Conservation (phyloP, 2,797 vertebrate genomes). For the Anguilla megastoma region DNA sequence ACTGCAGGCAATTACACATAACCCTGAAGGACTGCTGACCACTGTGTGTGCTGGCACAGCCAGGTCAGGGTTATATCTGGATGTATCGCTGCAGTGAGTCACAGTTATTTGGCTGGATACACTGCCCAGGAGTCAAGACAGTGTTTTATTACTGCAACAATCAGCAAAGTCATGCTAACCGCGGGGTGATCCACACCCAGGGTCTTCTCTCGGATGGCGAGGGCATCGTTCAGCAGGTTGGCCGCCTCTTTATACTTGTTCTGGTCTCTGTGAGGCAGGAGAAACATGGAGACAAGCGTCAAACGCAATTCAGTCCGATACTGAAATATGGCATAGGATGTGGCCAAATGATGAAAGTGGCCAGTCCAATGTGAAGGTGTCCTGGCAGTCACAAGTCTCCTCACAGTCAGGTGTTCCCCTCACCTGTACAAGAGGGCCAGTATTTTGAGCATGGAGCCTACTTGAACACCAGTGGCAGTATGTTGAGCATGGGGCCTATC, state of each 20-base stretch:
- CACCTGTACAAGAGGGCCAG: constrained; percentile 62
- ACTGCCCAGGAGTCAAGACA: neutral
- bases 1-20: neutral
- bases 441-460: constrained; percentile 52
- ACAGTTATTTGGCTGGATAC: neutral
- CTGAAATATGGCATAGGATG: neutral
- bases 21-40: neutral
- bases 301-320: neutral
- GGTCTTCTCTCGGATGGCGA: constrained; percentile 85
- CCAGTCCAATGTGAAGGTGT: neutral
- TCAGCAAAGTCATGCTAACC: constrained; percentile 62
- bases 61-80: neutral
- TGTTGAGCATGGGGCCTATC: constrained; percentile 88
- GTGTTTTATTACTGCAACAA: neutral
- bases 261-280: constrained; percentile 76
- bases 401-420: constrained; percentile 22
- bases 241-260: constrained; percentile 91
- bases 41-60: neutral
- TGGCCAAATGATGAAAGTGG: neutral
- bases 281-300: neutral
- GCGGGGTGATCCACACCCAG: constrained; percentile 85
- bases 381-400: neutral
- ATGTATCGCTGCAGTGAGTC: neutral
- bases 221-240: constrained; percentile 82
- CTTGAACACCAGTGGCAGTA: constrained; percentile 84